A percentile compares a stretch with the other conserved stretches of the same genome.
These are phyloP conservation scores for Silurus meridionalis DNA, from an alignment of 2,113 vertebrate species.

Conservation along the genomic window DNA sequence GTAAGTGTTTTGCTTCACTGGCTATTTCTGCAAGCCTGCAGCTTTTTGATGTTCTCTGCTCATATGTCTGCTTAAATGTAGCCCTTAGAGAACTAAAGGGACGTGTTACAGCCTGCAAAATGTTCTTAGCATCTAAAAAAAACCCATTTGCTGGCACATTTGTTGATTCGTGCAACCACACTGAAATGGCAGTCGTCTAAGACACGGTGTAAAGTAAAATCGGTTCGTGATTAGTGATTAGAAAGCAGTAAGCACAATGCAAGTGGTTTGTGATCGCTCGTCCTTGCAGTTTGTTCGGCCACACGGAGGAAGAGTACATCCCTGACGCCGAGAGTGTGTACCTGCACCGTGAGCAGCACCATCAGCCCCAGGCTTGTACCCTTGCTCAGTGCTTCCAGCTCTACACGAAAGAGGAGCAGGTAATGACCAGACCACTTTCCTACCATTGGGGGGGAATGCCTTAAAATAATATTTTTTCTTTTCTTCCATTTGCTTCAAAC, in stretches of 20 bases:
- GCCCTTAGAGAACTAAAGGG: neutral
- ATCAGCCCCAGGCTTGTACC: conserved; percentile 94
- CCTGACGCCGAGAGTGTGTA: conserved; percentile 95
- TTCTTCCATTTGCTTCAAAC: conserved; percentile 13
- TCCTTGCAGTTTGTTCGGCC: conserved; percentile 85
- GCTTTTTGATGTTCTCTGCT: conserved; percentile 10
- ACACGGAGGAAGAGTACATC: conserved; percentile 93
- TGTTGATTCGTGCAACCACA: neutral
- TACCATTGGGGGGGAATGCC: too few relatives aligned
- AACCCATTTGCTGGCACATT: neutral
- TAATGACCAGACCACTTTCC: conserved; percentile 51
- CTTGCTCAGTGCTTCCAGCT: conserved; percentile 97
- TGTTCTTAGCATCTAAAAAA: neutral
- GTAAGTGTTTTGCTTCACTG: conserved; percentile 76
- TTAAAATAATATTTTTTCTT: neutral
- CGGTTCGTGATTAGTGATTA: neutral
- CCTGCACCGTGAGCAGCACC: conserved; percentile 89
- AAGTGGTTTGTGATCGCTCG: neutral
- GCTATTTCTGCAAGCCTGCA: neutral
- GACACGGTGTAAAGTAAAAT: neutral
- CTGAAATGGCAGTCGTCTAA: neutral
- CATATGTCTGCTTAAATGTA: neutral
- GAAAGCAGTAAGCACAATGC: neutral
- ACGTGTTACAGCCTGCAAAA: conserved; percentile 1
- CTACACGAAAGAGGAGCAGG: conserved; percentile 99